A percentile compares a stretch with the other conserved stretches of the same genome.
Conservation (phyloP, 2,113 vertebrate genomes). For the Condylura cristata region DNA sequence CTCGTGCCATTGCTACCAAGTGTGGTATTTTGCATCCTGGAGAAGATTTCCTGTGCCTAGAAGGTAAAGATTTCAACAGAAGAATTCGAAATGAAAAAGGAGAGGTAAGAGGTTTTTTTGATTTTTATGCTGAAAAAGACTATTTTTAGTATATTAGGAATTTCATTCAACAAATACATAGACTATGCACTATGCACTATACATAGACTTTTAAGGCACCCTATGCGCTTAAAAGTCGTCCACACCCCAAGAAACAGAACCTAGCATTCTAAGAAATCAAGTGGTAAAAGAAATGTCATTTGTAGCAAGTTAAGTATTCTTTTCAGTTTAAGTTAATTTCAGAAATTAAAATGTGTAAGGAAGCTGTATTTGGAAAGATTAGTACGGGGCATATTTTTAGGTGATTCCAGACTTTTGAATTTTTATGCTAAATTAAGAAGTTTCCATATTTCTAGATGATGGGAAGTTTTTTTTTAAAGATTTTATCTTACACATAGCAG, state of each 20-base stretch:
- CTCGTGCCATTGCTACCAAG: constrained; percentile 96
- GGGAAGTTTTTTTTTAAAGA: neutral
- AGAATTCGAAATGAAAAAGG: constrained; percentile 99
- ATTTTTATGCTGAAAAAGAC: neutral
- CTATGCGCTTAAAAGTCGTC: neutral
- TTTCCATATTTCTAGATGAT: neutral
- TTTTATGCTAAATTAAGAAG: neutral
- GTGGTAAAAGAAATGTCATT: neutral
- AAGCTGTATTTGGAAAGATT: neutral
- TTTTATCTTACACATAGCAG: neutral
- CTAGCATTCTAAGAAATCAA: neutral
- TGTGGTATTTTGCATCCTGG: constrained; percentile 97
- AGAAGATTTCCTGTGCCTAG: constrained; percentile 97
- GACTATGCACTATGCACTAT: neutral
- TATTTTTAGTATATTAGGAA: constrained; percentile 29
- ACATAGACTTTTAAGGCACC: no score
- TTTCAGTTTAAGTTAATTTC: neutral
- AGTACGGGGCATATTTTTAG: neutral
- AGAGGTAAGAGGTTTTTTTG: constrained; percentile 88
- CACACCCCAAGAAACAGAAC: neutral
- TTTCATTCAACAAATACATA: neutral
- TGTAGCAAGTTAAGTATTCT: neutral
- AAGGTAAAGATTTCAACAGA: constrained; percentile 99
- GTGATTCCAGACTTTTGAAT: neutral
- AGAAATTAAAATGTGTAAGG: neutral